Conservation (phyloP, 2,797 vertebrate genomes). For the Scarus forsteni region DNA sequence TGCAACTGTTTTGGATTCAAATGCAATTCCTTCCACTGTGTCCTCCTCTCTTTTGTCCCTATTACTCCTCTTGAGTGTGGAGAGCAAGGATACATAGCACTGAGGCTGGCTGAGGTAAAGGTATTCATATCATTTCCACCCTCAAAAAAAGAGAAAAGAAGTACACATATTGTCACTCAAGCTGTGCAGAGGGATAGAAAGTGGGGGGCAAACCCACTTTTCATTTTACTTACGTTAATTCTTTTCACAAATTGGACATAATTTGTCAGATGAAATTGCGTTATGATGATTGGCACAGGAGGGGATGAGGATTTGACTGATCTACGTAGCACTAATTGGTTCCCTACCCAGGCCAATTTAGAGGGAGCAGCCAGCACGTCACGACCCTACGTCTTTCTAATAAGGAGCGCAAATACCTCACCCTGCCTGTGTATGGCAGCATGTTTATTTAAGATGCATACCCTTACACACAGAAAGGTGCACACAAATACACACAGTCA, state of each 20-base stretch:
- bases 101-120: slow-evolving; percentile 16
- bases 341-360: slow-evolving; percentile 64
- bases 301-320: slow-evolving; percentile 64
- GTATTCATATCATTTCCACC: slow-evolving; percentile 24
- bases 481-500: background rate
- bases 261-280: slow-evolving; percentile 74
- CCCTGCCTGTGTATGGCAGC: slow-evolving; percentile 40
- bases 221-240: slow-evolving; percentile 66
- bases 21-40: slow-evolving; percentile 46
- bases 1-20: slow-evolving; percentile 41
- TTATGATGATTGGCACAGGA: slow-evolving; percentile 83
- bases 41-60: slow-evolving; percentile 4
- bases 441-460: slow-evolving; percentile 41
- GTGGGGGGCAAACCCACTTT: slow-evolving; percentile 18
- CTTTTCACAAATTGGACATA: slow-evolving; percentile 72
- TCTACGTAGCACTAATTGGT: slow-evolving; percentile 66
- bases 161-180: slow-evolving; percentile 14
- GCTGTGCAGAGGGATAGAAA: background rate
- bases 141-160: background rate
- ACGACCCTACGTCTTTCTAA: slow-evolving; percentile 56
- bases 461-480: slow-evolving; percentile 1
- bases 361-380: slow-evolving; percentile 55
- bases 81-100: slow-evolving; percentile 30
- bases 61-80: slow-evolving; percentile 17
- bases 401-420: slow-evolving; percentile 64